Conservation (phyloP, 2,113 vertebrate species). For the Madoqua kirkii region DNA sequence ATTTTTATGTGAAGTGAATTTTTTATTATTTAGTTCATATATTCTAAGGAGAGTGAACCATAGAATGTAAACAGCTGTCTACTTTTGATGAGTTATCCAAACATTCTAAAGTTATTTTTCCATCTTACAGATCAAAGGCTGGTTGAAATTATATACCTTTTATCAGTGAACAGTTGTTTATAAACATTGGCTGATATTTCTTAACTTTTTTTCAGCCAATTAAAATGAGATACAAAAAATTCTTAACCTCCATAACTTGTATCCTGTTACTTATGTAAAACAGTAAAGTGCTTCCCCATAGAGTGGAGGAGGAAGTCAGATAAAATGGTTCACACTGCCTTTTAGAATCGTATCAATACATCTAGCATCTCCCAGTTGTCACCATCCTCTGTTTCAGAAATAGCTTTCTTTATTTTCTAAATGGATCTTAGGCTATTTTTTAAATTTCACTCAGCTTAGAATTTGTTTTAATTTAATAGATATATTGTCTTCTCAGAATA, state of each 20-base stretch:
- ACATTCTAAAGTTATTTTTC: background rate
- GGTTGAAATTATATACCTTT: background rate
- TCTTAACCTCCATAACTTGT: background rate
- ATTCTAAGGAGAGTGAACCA: background rate
- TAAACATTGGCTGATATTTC: background rate
- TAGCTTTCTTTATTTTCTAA: background rate
- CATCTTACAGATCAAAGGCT: background rate
- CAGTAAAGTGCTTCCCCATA: background rate
- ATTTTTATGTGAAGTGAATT: background rate
- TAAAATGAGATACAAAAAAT: background rate
- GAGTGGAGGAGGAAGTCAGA: background rate
- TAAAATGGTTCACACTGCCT: background rate
- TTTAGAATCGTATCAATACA: background rate
- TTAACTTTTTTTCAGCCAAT: background rate
- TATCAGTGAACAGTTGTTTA: background rate
- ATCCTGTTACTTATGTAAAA: background rate
- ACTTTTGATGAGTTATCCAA: background rate
- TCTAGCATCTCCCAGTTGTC: background rate
- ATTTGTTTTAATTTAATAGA: background rate
- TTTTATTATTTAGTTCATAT: background rate
- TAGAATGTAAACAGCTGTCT: background rate
- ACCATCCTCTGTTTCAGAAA: background rate
- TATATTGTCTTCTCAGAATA: background rate
- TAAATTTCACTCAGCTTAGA: background rate
- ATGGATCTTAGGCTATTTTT: background rate